Base-by-base conservation (phyloP, 2,113 vertebrate genomes). In the Macroglossus sobrinus region DNA sequence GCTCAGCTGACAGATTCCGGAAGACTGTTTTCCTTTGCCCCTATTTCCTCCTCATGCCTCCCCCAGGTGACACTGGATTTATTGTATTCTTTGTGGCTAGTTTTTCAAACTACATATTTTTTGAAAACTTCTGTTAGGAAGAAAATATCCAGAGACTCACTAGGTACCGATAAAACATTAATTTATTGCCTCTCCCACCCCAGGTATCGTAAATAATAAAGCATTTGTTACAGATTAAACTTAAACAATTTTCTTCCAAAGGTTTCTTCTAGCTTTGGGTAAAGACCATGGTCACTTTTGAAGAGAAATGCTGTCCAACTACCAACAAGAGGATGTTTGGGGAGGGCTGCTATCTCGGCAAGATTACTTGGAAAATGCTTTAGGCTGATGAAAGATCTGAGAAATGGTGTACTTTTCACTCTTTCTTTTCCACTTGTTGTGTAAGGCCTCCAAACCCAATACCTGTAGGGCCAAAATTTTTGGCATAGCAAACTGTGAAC, bases 381-480 rank as follows among this genome's bases (percentile, higher is more conserved):
- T 9, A 38, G 38, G 50, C 59, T 0, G 61, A 1, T 21, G 61
- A 74, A 87, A 90, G n/a, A 38, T 12, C 55, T 35, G 86, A 76
- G 57, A 69, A 59, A 0, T 0, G 18, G 16, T 55, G 0, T 14
- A 21, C 22, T 7, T 26, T 93, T 98, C 96, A 99, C 76, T 99
- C 98, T 72, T 98, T 98, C 91, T 99, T 98, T 87, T 99, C 99
- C 97, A 98, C 97, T 98, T 99, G 99, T 87, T 99, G 99, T 97
- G 99, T 99, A 9, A 98, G 98, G 89, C 99, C 99, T 55, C 99
- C 99, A 96, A 99, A 99, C 15, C 99, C 99, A 50, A 99, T 99
- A 86, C 99, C 99, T 97, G 99, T 99, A 2, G 99, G 99, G 26
- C 99, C 99, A 0, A 99, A 99, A 97, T 99, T 99, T 98, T 99